phyloP scores from a whole-genome alignment of 2,113 vertebrate species.

The Pongo abelii region DNA sequence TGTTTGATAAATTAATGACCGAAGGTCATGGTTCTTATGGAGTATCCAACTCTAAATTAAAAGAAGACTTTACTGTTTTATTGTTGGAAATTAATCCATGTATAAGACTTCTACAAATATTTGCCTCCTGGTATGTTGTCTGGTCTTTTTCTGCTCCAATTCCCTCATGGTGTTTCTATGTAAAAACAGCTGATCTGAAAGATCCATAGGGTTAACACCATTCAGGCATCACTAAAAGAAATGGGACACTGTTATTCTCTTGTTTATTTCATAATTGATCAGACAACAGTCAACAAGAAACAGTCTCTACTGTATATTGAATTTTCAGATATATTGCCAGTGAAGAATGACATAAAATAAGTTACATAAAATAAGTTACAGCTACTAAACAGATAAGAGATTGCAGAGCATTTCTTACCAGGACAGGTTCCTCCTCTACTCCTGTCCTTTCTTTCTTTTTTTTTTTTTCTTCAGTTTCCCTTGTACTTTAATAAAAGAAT shows the following conservation, averaged over 20 bases:
- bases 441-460: not conserved
- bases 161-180: not conserved
- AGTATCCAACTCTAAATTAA: not conserved
- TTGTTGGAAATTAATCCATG: not conserved
- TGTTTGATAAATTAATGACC: not conserved
- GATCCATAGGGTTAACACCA: not conserved
- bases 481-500: too few relatives aligned
- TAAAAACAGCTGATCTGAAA: not conserved
- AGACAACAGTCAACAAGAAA: not conserved
- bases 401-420: not conserved
- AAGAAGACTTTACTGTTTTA: not conserved
- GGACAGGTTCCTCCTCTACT: not conserved
- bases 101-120: not conserved
- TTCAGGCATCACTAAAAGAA: not conserved
- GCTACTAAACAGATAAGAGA: not conserved
- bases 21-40: not conserved
- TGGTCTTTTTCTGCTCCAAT: not conserved
- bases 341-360: not conserved
- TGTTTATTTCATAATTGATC: not conserved
- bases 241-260: not conserved
- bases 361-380: not conserved
- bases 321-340: not conserved
- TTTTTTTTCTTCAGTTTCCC: too few relatives aligned
- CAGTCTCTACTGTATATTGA: not conserved
- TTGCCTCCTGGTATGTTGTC: not conserved